Conservation (phyloP, 2,797 vertebrate genomes). For the Momotus momota region DNA sequence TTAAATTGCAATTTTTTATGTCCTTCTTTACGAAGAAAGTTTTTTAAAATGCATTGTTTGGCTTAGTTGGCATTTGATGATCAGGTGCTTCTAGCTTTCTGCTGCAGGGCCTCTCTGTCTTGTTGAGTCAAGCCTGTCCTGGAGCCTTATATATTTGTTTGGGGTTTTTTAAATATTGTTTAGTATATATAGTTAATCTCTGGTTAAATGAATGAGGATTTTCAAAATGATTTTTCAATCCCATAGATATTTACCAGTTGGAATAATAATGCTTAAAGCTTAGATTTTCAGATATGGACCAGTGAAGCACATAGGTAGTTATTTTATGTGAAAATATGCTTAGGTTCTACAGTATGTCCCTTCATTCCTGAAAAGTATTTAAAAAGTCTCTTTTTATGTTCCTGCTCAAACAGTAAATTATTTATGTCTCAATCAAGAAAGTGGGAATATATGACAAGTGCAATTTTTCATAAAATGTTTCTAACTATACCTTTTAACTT, state of each 20-base stretch:
- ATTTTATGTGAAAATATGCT: background rate
- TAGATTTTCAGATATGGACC: background rate
- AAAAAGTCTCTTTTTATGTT: background rate
- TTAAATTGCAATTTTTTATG: background rate
- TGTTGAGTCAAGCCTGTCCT: background rate
- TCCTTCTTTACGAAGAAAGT: background rate
- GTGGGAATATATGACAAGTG: background rate
- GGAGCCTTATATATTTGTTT: background rate
- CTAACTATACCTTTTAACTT: background rate
- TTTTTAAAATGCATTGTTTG: fast-evolving
- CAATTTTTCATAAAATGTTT: background rate
- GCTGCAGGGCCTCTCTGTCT: background rate
- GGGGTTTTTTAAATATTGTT: background rate
- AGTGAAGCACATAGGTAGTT: background rate
- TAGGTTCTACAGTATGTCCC: background rate
- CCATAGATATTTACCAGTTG: background rate
- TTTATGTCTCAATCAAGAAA: background rate
- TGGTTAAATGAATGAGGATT: background rate
- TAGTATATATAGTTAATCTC: slow-evolving; percentile 2
- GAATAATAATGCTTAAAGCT: background rate
- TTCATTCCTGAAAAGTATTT: background rate
- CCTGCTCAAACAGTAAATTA: background rate
- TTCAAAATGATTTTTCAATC: background rate
- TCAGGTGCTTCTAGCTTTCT: background rate
- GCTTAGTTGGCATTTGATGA: background rate